Conservation (phyloP, 2,113 vertebrate genomes). For the Ramphastos sulfuratus region DNA sequence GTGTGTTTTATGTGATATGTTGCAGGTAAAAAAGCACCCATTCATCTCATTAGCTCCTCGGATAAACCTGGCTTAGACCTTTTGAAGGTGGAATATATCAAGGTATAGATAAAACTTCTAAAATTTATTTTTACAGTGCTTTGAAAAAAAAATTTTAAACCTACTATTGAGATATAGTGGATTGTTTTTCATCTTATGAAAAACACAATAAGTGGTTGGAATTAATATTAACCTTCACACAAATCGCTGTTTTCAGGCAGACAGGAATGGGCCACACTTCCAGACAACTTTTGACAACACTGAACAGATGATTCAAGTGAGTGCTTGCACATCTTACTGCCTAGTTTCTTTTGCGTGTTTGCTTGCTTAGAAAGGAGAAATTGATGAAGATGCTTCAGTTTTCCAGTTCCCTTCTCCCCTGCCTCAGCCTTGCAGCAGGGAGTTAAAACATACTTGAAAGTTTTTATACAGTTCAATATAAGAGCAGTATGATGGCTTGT, state of each 20-base stretch:
- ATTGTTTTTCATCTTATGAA: background rate
- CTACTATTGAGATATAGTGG: background rate
- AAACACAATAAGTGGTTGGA: background rate
- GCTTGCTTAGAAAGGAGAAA: background rate
- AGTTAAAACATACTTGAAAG: background rate
- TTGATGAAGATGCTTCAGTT: background rate
- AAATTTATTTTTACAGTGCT: background rate
- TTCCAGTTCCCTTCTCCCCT: background rate
- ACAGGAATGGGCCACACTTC: constrained; percentile 86
- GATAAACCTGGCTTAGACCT: constrained; percentile 86
- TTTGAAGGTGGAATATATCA: constrained; percentile 91
- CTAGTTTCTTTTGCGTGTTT: background rate
- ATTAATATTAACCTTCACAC: constrained; percentile 2
- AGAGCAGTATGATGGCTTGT: background rate
- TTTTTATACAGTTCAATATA: background rate
- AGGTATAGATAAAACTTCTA: constrained; percentile 72
- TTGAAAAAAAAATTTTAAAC: background rate
- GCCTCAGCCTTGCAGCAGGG: background rate
- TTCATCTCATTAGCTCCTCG: constrained; percentile 89
- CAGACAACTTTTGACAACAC: constrained; percentile 86
- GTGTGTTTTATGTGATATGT: background rate
- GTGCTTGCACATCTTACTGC: constrained; percentile 1
- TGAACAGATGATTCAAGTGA: constrained; percentile 91
- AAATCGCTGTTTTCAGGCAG: constrained; percentile 77
- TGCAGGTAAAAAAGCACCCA: constrained; percentile 80